Base-by-base conservation (phyloP, 2,113 vertebrate genomes). In the Neotragus moschatus region DNA sequence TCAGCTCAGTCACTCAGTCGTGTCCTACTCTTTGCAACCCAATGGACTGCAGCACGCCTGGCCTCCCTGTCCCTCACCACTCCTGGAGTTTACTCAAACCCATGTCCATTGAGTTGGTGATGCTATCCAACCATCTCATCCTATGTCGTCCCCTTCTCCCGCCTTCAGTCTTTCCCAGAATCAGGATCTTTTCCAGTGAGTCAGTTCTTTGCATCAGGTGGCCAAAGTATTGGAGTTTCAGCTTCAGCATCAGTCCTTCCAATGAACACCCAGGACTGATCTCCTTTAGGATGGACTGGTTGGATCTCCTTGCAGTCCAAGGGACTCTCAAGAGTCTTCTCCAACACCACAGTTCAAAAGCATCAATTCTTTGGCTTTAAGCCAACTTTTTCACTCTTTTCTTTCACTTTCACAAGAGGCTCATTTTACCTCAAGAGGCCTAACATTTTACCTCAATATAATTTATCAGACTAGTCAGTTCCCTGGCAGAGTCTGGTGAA, bases 81-180 rank as follows among this genome's bases (percentile, higher is more conserved):
- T 63, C 33, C 33, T 1, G 1, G 33, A 63, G 33, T 63, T 63
- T 19, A 63, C 61, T 19, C 61, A 63, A 63, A 63, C 61, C n/a
- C 61, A 9, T 63, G 61, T n/a, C 61, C 16, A 17, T 9, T n/a
- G 61, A 63, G 3, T 63, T 17, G 7, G 7, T n/a, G 61, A 63
- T 63, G 61, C 61, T 16, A 63, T 63, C 61, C 61, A 63, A 2
- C 33, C 33, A 63, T 63, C 15, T 63, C 61, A 63, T n/a, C 15
- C 2, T n/a, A 30, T 63, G 33, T 63, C 0, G 0, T 63, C 61
- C 33, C 15, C 30, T 2, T n/a, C 15, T 63, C 60, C 30, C 0
- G 1, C 61, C 61, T 17, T 63, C 33, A 17, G 2, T 63, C 33
- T 63, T 63, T 63, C 61, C 33, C 15, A 63, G 61, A 30, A 19